These are phyloP conservation scores for Physella acuta DNA, from an alignment of 1,140 invertebrate species.

Conservation along the genomic window DNA sequence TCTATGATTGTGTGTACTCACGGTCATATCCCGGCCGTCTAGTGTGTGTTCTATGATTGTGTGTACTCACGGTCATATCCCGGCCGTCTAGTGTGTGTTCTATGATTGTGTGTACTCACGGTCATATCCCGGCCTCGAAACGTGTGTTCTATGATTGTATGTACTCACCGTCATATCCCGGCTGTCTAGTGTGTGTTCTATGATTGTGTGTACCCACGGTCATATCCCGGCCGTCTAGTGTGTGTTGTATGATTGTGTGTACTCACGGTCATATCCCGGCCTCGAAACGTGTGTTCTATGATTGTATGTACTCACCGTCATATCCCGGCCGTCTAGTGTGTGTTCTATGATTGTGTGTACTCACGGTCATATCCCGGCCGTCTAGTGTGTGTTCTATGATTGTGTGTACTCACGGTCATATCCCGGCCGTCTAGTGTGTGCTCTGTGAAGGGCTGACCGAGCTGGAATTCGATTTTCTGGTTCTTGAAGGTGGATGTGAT, in stretches of 20 bases:
- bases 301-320: too few relatives aligned
- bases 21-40: too few relatives aligned
- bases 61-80: too few relatives aligned
- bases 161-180: too few relatives aligned
- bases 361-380: background rate
- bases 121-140: too few relatives aligned
- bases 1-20: too few relatives aligned
- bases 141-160: too few relatives aligned
- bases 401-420: constrained; percentile 67
- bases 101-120: too few relatives aligned
- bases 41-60: too few relatives aligned
- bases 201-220: too few relatives aligned
- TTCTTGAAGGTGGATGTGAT: constrained; percentile 84
- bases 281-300: background rate
- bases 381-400: background rate
- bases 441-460: constrained; percentile 82
- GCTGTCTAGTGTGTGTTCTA: too few relatives aligned
- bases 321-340: background rate
- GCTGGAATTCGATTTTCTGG: constrained; percentile 74
- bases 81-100: too few relatives aligned
- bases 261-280: background rate
- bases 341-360: background rate
- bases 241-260: background rate
- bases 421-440: constrained; percentile 80
- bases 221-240: background rate